Evolutionary conservation across 2,113 vertebrate species (phyloP).

Genomic region (Gadus chalcogrammus): DNA sequence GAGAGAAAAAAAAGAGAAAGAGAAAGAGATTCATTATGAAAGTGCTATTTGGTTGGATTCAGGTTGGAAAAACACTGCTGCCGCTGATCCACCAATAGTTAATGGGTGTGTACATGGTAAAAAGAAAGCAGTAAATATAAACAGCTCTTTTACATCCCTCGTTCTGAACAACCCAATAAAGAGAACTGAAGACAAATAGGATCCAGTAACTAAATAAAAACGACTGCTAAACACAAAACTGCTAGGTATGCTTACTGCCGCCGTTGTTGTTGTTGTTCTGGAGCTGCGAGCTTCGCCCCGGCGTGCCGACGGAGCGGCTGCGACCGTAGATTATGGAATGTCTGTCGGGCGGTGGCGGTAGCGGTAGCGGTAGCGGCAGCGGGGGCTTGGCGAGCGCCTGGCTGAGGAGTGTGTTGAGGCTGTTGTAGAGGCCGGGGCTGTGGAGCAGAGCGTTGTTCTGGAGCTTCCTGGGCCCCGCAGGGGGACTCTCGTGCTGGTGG

Average conservation of each 20-base stretch:
- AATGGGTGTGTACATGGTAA: too few species aligned
- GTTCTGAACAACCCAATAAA: too few species aligned
- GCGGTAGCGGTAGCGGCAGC: constrained; percentile 47
- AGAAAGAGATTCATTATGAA: too few species aligned
- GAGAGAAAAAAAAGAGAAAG: too few species aligned
- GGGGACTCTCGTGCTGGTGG: constrained; percentile 47
- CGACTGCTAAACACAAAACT: background rate
- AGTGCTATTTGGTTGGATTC: too few species aligned
- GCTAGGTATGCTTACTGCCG: constrained; percentile 33
- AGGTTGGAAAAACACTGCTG: too few species aligned
- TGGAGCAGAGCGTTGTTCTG: constrained; percentile 19
- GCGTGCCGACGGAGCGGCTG: background rate
- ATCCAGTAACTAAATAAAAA: too few species aligned
- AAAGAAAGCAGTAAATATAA: too few species aligned
- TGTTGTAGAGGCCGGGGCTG: constrained; percentile 30
- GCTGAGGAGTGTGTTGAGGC: constrained; percentile 67
- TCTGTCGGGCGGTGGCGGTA: constrained; percentile 47
- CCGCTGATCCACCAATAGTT: too few species aligned
- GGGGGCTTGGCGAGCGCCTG: constrained; percentile 55
- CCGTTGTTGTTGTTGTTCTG: constrained; percentile 37
- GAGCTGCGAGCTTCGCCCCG: constrained; percentile 8
- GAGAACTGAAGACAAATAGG: too few species aligned
- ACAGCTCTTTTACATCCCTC: too few species aligned
- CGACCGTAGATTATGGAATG: constrained; percentile 15
- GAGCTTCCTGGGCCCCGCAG: constrained; percentile 41